A percentile compares a stretch with the other conserved stretches of the same genome.
Evolutionary conservation across 2,888 invertebrate genomes (phyloP).

Genomic region (Sipunculus nudus): DNA sequence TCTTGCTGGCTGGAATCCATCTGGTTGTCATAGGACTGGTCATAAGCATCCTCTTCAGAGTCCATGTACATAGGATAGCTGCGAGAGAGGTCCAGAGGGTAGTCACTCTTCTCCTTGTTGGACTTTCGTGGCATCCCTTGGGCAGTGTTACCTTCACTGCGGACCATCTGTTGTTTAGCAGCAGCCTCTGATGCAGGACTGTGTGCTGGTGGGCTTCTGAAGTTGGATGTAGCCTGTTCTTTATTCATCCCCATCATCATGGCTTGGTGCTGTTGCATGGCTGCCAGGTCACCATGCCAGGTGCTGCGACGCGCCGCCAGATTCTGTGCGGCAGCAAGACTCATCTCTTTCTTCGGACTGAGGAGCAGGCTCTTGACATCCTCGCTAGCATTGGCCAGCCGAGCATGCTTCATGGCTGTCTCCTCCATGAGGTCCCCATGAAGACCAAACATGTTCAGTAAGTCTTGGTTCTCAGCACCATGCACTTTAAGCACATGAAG

Average conservation of each 20-base stretch:
- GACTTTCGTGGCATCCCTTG: not conserved
- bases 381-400: conserved; percentile 14
- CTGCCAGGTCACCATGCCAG: too few species aligned
- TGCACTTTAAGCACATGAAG: conserved; percentile 66
- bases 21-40: not conserved
- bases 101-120: conserved; percentile 36
- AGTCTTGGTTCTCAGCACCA: conserved; percentile 62
- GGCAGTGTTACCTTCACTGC: not conserved
- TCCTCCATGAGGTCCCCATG: conserved; percentile 44
- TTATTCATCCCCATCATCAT: too few species aligned
- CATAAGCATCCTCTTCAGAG: not conserved
- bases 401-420: conserved; percentile 7
- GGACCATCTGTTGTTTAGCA: too few species aligned
- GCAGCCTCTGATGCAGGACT: too few species aligned
- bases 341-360: too few species aligned
- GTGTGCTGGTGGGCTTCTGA: too few species aligned
- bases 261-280: too few species aligned
- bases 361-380: not conserved
- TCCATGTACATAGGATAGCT: too few species aligned
- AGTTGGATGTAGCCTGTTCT: too few species aligned
- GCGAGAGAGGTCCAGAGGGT: conserved; percentile 58
- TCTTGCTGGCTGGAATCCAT: too few species aligned
- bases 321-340: too few species aligned
- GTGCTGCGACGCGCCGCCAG: too few species aligned
- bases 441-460: conserved; percentile 60